Conservation (phyloP, 2,797 vertebrate species). For the Craterocephalus amniculus region DNA sequence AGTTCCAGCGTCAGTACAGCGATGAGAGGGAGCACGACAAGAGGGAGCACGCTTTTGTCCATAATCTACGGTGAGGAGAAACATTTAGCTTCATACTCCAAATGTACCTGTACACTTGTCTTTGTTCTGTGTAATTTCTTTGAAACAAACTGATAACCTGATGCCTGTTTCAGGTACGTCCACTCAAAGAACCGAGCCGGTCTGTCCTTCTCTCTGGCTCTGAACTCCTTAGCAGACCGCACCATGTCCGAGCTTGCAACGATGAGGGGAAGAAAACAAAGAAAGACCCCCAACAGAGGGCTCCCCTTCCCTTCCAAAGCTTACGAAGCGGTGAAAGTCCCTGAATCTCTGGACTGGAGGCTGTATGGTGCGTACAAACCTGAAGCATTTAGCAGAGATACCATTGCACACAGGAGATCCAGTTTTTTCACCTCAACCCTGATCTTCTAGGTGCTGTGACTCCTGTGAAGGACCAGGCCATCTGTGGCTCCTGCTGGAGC, state of each 20-base stretch:
- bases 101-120: background rate
- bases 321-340: constrained; percentile 67
- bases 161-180: constrained; percentile 73
- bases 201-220: constrained; percentile 78
- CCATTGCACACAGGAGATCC: no score
- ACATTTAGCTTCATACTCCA: background rate
- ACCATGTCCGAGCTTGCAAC: constrained; percentile 76
- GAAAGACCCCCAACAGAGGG: constrained; percentile 74
- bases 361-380: constrained; percentile 73
- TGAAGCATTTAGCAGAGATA: background rate
- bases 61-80: constrained; percentile 84
- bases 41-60: constrained; percentile 83
- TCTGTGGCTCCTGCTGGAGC: constrained; percentile 87
- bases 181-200: constrained; percentile 86
- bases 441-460: constrained; percentile 82
- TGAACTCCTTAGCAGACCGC: constrained; percentile 86
- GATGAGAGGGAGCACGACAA: constrained; percentile 79
- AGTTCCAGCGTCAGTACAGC: constrained; percentile 73
- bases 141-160: background rate
- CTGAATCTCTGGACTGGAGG: constrained; percentile 84
- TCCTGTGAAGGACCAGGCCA: constrained; percentile 84
- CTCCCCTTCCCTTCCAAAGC: constrained; percentile 73
- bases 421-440: background rate
- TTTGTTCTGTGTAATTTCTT: background rate
- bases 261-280: constrained; percentile 75